Conservation (phyloP, 2,888 invertebrate genomes). For the Melieria omissa region DNA sequence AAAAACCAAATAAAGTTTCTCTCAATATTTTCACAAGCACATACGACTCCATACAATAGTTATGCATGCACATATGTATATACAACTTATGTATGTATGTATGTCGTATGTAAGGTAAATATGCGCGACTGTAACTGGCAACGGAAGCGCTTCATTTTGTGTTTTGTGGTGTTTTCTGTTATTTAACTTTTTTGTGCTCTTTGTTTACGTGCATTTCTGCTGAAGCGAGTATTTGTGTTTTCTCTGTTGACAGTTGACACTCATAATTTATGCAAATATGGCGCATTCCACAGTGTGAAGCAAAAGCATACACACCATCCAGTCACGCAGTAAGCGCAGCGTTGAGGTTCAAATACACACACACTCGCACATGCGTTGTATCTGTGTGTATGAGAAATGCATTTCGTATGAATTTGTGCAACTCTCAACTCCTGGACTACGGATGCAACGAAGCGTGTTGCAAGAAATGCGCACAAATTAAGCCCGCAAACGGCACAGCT, state of each 20-base stretch:
- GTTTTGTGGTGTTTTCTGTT: slow-evolving; percentile 18
- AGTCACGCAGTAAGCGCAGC: no score
- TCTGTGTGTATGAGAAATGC: no score
- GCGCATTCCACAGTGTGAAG: slow-evolving; percentile 33
- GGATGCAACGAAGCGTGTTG: no score
- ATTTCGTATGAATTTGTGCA: no score
- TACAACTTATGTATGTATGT: neutral
- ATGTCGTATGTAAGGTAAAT: neutral
- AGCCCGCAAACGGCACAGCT: no score
- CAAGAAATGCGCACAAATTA: no score
- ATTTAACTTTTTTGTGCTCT: no score
- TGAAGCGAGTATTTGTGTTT: slow-evolving; percentile 16
- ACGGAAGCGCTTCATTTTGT: slow-evolving; percentile 44
- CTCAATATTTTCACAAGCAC: no score
- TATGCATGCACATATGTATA: neutral
- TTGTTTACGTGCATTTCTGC: neutral
- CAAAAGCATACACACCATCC: neutral
- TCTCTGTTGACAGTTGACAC: slow-evolving; percentile 41
- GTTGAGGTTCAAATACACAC: neutral
- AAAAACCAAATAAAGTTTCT: no score
- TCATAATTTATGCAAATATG: slow-evolving; percentile 44
- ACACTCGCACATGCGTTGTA: no score
- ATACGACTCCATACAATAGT: neutral
- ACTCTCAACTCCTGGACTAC: no score
- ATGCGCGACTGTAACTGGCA: slow-evolving; percentile 14